A percentile compares a stretch with the other conserved stretches of the same genome.
Evolutionary conservation across 2,113 vertebrate species (phyloP).

Genomic region (Sorex fumeus): DNA sequence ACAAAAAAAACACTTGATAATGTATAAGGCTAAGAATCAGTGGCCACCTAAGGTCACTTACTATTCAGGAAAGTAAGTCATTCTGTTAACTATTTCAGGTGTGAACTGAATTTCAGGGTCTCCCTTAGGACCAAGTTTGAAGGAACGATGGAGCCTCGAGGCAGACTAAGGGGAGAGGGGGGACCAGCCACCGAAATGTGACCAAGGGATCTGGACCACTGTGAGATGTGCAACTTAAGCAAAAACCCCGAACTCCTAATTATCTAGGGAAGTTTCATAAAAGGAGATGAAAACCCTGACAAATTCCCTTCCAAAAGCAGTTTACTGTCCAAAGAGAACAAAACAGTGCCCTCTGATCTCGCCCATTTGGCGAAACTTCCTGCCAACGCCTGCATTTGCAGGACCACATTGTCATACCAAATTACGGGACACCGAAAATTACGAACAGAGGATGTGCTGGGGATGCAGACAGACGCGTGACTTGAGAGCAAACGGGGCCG

Average conservation of each 20-base stretch:
- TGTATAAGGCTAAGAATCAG: neutral
- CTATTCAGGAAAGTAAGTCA: neutral
- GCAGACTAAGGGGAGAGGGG: neutral
- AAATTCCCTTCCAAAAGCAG: constrained; percentile 79
- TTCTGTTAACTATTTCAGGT: constrained; percentile 38
- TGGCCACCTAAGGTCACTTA: constrained; percentile 26
- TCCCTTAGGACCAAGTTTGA: neutral
- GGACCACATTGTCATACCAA: constrained; percentile 66
- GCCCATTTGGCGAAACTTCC: constrained; percentile 69
- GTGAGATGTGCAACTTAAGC: neutral
- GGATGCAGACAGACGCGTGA: constrained; percentile 70
- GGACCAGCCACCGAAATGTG: constrained; percentile 24
- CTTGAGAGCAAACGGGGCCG: constrained; percentile 59
- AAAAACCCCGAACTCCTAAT: constrained; percentile 61
- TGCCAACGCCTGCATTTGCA: constrained; percentile 76
- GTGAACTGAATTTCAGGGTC: neutral
- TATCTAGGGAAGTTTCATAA: constrained; percentile 69
- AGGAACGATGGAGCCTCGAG: neutral
- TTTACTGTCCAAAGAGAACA: constrained; percentile 75
- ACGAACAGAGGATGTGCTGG: constrained; percentile 67
- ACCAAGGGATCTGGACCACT: neutral
- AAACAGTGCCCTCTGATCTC: constrained; percentile 75
- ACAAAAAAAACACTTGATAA: too few relatives aligned
- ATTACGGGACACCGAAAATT: constrained; percentile 65
- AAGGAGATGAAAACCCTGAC: constrained; percentile 71